Conservation (phyloP, 2,888 invertebrate genomes). For the Nephrotoma appendiculata region DNA sequence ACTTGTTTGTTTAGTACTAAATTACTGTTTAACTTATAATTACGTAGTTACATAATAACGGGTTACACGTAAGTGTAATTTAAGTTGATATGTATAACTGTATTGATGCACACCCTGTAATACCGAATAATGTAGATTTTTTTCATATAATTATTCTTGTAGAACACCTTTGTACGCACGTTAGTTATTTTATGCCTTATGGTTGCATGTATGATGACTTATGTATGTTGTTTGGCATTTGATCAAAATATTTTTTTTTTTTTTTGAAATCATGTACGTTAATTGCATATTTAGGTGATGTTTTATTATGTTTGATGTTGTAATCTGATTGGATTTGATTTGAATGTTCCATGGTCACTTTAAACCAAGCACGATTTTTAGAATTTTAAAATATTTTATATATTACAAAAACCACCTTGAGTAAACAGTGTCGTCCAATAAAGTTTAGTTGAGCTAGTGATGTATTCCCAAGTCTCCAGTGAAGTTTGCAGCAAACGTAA, state of each 20-base stretch:
- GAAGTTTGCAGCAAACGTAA: too few species aligned
- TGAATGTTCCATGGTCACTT: background rate
- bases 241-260: background rate
- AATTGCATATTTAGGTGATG: background rate
- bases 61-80: background rate
- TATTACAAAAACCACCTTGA: too few species aligned
- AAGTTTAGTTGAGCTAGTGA: too few species aligned
- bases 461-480: too few species aligned
- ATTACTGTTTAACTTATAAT: background rate
- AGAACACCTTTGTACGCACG: background rate
- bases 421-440: too few species aligned
- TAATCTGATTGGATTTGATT: background rate
- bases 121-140: background rate
- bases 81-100: background rate
- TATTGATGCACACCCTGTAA: background rate
- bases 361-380: background rate
- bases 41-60: background rate
- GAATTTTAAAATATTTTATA: background rate
- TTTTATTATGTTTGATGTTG: background rate
- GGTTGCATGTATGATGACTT: background rate
- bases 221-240: background rate
- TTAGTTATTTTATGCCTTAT: background rate
- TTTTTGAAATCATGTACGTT: background rate
- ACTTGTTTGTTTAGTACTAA: background rate
- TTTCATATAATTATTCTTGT: background rate